These are phyloP conservation scores for Parnassius orleans DNA, from an alignment of 2,888 invertebrate species.

Conservation along the genomic window DNA sequence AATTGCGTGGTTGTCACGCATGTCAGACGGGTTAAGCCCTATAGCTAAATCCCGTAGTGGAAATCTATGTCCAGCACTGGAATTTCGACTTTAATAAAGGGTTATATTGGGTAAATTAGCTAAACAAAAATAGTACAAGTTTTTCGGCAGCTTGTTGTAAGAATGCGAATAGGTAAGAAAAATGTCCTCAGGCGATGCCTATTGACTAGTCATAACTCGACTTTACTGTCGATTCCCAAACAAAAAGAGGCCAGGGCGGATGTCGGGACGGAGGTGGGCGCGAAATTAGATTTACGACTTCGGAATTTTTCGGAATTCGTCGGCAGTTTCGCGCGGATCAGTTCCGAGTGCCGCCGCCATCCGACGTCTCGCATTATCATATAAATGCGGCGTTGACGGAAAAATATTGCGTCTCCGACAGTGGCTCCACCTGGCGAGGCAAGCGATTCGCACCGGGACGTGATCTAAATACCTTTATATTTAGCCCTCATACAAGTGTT, in stretches of 20 bases:
- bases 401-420: constrained; percentile 63
- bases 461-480: constrained; percentile 54
- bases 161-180: constrained; percentile 10
- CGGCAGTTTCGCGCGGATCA: constrained; percentile 58
- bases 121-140: neutral
- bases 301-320: constrained; percentile 73
- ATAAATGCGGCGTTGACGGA: constrained; percentile 62
- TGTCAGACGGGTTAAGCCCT: too few relatives aligned
- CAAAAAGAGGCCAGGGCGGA: constrained; percentile 32
- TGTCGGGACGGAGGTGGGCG: constrained; percentile 54
- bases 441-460: constrained; percentile 35
- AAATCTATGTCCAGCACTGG: too few relatives aligned
- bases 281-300: constrained; percentile 76
- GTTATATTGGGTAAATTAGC: neutral
- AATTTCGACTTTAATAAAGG: too few relatives aligned
- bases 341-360: constrained; percentile 57
- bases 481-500: constrained; percentile 32
- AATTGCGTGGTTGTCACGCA: too few relatives aligned
- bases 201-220: constrained; percentile 11
- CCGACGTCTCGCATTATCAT: constrained; percentile 49
- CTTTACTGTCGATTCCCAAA: constrained; percentile 30
- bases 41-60: too few relatives aligned
- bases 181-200: constrained; percentile 15
- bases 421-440: constrained; percentile 44
- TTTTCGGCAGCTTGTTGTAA: neutral